Evolutionary conservation across 2,888 invertebrate species (phyloP), one percentile per base, ranked within the genome.

Genomic region (Rotaria socialis): DNA sequence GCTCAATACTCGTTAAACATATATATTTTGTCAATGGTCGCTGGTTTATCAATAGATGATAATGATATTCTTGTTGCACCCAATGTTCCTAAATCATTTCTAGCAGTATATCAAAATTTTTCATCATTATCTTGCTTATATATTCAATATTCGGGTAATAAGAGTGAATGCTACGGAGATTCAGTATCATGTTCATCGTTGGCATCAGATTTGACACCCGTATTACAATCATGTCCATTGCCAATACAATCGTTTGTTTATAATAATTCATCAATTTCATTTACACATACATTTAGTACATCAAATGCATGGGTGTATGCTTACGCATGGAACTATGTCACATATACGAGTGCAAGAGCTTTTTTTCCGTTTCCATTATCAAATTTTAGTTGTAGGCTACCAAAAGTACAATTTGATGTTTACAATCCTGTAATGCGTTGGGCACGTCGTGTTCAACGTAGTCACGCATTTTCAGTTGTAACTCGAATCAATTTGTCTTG

Each of bases 251-350:
- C 43, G n/a, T 80, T 47, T 47, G 35, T 19, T 14, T 47, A 24
- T 47, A 24, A 24, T n/a, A 47, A 24, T 80, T 7, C 47, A 47
- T 47, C 47, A 24, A n/a, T 80, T 24, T 7, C n/a, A 47, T 80
- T 80, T 80, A 10, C 43, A 11, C 22, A 19, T 24, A n/a, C 43
- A n/a, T 80, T 80, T n/a, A 47, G 47, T 80, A 22, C 4, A n/a
- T 8, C 24, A n/a, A 3, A n/a, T 24, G 24, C 80, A 80, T 80
- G 22, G 19, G 10, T 80, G 47, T 80, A 80, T 14, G 80, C 47
- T 47, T 80, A 80, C n/a, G 80, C 80, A n/a, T 80, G 80, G 80
- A 80, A 80, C 47, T 24, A 10, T 8, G 19, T 80, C 47, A 47
- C 80, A 80, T 7, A 2, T 0, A 47, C 11, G 11, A 80, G 24